Percentiles rank a stretch among this genome's conserved stretches.
phyloP scores from a whole-genome alignment of 2,888 invertebrate genomes.

The Micropterix aruncella region DNA sequence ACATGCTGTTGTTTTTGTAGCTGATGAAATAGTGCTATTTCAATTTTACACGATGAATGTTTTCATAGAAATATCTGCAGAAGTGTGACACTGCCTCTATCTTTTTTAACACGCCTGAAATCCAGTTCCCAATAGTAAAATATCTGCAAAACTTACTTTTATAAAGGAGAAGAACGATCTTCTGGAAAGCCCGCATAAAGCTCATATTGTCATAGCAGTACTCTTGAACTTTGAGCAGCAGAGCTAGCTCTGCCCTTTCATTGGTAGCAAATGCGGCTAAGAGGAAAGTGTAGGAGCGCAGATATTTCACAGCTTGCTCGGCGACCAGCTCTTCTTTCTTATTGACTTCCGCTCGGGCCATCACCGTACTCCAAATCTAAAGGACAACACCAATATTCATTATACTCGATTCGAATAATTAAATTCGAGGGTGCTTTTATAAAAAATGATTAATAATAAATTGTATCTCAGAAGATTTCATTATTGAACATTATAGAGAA shows the following conservation, averaged over 20 bases:
- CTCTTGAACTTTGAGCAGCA: constrained; percentile 89
- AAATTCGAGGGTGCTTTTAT: too few relatives aligned
- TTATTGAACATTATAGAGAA: too few relatives aligned
- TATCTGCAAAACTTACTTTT: constrained; percentile 65
- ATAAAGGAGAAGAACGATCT: constrained; percentile 91
- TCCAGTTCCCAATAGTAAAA: not conserved
- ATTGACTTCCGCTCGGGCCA: constrained; percentile 95
- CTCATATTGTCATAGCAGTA: constrained; percentile 99
- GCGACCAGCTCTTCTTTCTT: constrained; percentile 95
- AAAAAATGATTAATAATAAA: too few relatives aligned
- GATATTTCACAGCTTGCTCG: constrained; percentile 86
- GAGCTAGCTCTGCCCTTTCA: constrained; percentile 74
- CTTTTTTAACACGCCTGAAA: too few relatives aligned
- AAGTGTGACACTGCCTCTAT: too few relatives aligned
- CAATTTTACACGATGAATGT: too few relatives aligned
- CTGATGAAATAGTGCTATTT: too few relatives aligned
- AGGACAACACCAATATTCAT: too few relatives aligned
- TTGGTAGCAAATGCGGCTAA: constrained; percentile 78
- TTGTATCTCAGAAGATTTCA: too few relatives aligned
- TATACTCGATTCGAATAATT: too few relatives aligned
- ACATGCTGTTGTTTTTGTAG: too few relatives aligned
- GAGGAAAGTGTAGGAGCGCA: constrained; percentile 73
- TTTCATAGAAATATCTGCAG: too few relatives aligned
- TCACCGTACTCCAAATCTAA: constrained; percentile 87
- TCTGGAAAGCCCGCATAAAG: constrained; percentile 97